phyloP scores from a whole-genome alignment of 1,140 invertebrate genomes.

The Lerema accius region DNA sequence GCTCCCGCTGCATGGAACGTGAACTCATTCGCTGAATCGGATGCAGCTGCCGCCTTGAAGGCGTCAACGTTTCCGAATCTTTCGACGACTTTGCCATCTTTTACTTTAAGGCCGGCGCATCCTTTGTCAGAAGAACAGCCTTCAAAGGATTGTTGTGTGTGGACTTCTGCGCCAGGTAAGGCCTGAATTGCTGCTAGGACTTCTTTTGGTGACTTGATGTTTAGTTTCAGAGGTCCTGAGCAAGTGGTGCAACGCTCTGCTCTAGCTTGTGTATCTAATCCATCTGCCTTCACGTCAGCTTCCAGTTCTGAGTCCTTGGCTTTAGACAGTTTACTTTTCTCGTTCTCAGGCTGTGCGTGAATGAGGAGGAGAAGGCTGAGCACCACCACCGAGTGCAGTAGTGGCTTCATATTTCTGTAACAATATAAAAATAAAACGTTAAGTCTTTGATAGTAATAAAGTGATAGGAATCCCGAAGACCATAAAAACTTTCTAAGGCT shows the following conservation, averaged over 20 bases:
- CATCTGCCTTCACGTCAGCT: constrained; percentile 65
- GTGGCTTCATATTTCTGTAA: constrained; percentile 79
- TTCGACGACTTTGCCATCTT: constrained; percentile 73
- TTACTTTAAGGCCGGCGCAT: constrained; percentile 75
- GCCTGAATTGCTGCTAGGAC: constrained; percentile 56
- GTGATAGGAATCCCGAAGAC: no score
- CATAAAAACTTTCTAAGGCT: no score
- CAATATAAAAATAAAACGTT: constrained; percentile 49
- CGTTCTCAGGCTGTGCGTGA: constrained; percentile 62
- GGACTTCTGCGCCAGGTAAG: constrained; percentile 64
- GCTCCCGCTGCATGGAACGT: constrained; percentile 58
- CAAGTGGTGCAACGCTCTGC: constrained; percentile 65
- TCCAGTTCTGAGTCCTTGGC: constrained; percentile 57
- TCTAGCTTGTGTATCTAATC: constrained; percentile 54
- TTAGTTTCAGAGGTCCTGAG: constrained; percentile 42
- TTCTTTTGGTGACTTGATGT: constrained; percentile 56
- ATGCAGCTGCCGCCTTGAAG: constrained; percentile 60
- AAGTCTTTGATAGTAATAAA: background rate
- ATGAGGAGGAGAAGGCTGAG: constrained; percentile 57
- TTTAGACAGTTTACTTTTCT: constrained; percentile 63
- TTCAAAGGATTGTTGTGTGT: constrained; percentile 73
- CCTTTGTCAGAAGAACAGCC: constrained; percentile 73
- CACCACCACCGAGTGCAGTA: constrained; percentile 67
- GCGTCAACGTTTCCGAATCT: constrained; percentile 70
- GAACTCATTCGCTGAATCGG: constrained; percentile 67